A percentile compares a stretch with the other conserved stretches of the same genome.
Evolutionary conservation across 2,888 invertebrate genomes (phyloP).

Genomic region (Epicampocera succincta): DNA sequence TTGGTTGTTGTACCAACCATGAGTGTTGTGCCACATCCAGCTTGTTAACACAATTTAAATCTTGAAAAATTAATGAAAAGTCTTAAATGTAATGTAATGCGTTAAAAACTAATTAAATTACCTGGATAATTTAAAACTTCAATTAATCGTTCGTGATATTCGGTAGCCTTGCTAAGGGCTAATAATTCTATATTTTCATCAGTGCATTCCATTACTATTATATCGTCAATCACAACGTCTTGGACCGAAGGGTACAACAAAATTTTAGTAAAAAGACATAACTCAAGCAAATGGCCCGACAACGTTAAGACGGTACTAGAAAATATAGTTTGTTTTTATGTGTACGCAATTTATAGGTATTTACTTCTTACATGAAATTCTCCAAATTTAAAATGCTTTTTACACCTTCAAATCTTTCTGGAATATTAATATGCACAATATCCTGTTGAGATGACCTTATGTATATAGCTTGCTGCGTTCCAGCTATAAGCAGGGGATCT

Average conservation of each 20-base stretch:
- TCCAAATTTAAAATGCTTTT: constrained; percentile 78
- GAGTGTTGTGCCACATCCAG: constrained; percentile 75
- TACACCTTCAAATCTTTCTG: constrained; percentile 74
- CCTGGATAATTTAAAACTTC: constrained; percentile 80
- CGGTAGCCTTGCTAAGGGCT: constrained; percentile 75
- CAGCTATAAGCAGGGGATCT: constrained; percentile 71
- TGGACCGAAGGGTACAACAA: constrained; percentile 68
- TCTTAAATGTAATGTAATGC: neutral
- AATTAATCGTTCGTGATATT: constrained; percentile 72
- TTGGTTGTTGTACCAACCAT: constrained; percentile 80
- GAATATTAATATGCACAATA: constrained; percentile 72
- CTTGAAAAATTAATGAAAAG: constrained; percentile 68
- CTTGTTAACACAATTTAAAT: constrained; percentile 78
- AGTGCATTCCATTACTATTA: constrained; percentile 78
- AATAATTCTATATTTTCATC: constrained; percentile 78
- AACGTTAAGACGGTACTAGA: constrained; percentile 75
- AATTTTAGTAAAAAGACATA: constrained; percentile 78
- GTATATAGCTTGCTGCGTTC: constrained; percentile 71
- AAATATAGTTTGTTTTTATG: neutral
- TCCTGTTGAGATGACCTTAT: constrained; percentile 72
- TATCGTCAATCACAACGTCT: constrained; percentile 76
- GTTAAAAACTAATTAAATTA: constrained; percentile 66
- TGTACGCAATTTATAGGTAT: neutral
- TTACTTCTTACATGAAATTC: constrained; percentile 75
- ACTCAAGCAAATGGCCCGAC: constrained; percentile 78